Percentiles rank a stretch among this genome's conserved stretches.
Conservation (phyloP, 2,113 vertebrate species). For the Malurus cyaneus region DNA sequence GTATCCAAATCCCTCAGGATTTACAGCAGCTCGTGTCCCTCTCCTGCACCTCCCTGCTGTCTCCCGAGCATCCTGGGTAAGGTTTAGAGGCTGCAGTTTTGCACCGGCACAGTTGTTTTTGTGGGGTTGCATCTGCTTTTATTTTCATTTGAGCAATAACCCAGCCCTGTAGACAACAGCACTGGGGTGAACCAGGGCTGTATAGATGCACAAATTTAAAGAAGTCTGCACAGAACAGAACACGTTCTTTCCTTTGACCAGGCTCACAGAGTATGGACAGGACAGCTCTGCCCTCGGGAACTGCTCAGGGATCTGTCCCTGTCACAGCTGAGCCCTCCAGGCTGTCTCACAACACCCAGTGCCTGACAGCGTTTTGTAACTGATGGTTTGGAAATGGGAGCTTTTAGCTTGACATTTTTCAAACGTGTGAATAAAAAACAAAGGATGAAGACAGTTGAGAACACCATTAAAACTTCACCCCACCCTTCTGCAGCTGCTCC, state of each 20-base stretch:
- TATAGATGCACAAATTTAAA: no score
- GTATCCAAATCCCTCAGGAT: background rate
- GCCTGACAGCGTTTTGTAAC: fast-evolving
- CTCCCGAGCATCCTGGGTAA: fast-evolving
- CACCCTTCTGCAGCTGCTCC: background rate
- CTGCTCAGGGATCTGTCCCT: background rate
- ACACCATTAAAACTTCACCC: background rate
- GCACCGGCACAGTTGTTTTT: background rate
- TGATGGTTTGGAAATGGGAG: background rate
- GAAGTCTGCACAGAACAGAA: background rate
- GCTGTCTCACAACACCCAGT: background rate
- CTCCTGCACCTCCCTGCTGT: background rate
- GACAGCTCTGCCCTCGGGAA: background rate
- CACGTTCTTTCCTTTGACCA: fast-evolving
- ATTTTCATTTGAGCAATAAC: background rate
- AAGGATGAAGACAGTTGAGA: background rate
- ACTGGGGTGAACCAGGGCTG: no score
- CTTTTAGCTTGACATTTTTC: background rate
- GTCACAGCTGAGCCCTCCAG: background rate
- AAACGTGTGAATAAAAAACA: background rate
- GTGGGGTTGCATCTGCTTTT: background rate
- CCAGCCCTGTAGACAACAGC: background rate
- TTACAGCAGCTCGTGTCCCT: background rate
- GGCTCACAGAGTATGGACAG: background rate
- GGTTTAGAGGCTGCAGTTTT: background rate